Conservation (phyloP, 1,140 invertebrate species). For the Apis dorsata region DNA sequence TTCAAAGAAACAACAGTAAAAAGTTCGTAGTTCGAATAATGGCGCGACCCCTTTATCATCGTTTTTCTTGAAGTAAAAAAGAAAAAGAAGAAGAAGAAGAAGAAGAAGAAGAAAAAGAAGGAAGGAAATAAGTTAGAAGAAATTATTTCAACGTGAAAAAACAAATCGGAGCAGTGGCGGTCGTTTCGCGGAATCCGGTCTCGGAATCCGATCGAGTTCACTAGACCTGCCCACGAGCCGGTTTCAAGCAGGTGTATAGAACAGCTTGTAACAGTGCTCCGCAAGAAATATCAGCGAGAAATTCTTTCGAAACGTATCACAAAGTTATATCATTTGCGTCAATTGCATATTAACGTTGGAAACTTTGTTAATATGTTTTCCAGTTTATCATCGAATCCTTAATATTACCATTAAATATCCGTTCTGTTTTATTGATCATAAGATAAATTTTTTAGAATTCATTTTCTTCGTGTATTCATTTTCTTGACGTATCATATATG, state of each 20-base stretch:
- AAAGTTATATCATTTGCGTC: slow-evolving; percentile 57
- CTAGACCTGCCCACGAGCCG: slow-evolving; percentile 69
- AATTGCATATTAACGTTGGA: slow-evolving; percentile 10
- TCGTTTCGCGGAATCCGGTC: slow-evolving; percentile 73
- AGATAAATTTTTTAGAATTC: neutral
- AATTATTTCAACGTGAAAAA: slow-evolving; percentile 49
- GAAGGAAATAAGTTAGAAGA: neutral
- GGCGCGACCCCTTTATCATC: neutral
- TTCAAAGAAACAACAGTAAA: neutral
- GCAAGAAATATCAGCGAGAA: slow-evolving; percentile 28
- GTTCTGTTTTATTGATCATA: slow-evolving; percentile 1
- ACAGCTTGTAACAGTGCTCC: slow-evolving; percentile 38
- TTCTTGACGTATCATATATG: no score
- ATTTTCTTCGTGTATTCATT: neutral
- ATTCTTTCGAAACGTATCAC: slow-evolving; percentile 40
- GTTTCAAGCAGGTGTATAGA: slow-evolving; percentile 68
- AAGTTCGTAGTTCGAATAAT: neutral
- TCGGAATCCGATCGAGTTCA: slow-evolving; percentile 75
- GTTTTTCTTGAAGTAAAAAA: neutral
- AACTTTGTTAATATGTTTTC: slow-evolving; percentile 35
- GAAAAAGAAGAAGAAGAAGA: neutral
- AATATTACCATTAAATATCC: neutral
- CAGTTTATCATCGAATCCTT: neutral
- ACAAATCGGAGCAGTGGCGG: slow-evolving; percentile 55
- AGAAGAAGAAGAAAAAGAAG: neutral